Evolutionary conservation across 2,113 vertebrate genomes (phyloP), one percentile per base, ranked within the genome.

Genomic region (Peromyscus californicus): DNA sequence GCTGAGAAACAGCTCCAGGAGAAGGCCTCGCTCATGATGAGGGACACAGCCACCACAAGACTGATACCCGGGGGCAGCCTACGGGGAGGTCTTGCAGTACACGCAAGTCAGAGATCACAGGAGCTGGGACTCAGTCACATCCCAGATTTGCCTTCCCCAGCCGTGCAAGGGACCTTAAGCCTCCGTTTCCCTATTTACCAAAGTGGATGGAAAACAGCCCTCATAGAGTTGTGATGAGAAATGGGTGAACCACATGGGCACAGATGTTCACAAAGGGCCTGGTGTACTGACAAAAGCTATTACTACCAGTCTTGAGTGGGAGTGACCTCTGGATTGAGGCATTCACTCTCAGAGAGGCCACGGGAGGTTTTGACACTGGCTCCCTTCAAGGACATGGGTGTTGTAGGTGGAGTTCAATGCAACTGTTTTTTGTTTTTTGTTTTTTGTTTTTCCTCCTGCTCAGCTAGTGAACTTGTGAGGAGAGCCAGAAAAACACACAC

Each of bases 101-200:
- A 48, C 33, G n/a, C 13, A n/a, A 72, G 33, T 76, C 42, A 42
- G 48, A 78, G 29, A 57, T 48, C 57, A 74, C 22, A 17, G 29
- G 26, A 33, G 67, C 36, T 42, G 26, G 67, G 31, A 33, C 17
- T 63, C 15, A 11, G 24, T 86, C 59, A 51, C 36, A 39, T 17
- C 22, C 39, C 74, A 69, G 26, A 9, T 69, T 63, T 57, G 48
- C 59, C 17, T 21, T 59, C 75, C 54, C 57, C 33, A 67, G 33
- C 36, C 74, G 3, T 54, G 11, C n/a, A 19, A 51, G 33, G 36
- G 75, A 96, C 21, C n/a, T 63, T 39, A 70, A 51, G n/a, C 16
- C 78, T 90, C 33, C 2, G 51, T 78, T 91, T 79, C n/a, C 42
- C 78, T 26, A 54, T 83, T 94, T 48, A 94, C 82, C 59, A 89